Base-by-base conservation (phyloP, 2,113 vertebrate genomes). In the Conger conger region DNA sequence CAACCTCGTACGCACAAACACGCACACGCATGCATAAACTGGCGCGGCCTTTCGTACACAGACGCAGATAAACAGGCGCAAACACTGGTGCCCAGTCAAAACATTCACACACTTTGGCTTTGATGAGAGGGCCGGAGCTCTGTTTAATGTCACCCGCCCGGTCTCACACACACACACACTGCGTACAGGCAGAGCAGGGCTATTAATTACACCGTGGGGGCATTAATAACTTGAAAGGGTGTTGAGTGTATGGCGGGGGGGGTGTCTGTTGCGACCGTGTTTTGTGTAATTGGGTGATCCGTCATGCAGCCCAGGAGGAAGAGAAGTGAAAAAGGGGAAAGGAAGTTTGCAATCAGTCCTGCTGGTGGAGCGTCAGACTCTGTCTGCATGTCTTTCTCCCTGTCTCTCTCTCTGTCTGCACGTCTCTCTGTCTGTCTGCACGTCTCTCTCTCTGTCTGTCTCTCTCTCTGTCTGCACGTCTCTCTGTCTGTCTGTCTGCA, bases 381-480 rank as follows among this genome's bases (percentile, higher is more conserved):
- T 16, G 80, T 53, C 40, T 81, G 40, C 68, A 57, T 80, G 84
- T 79, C 83, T 42, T 8, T 42, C 40, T 42, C 40, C 9, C 40
- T 2, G 40, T 42, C 1, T 42, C 4, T 2, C 40, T 42, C 4
- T 42, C 40, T 57, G 18, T 57, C 54, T 91, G 40, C 9, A 4
- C n/a, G n/a, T n/a, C n/a, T n/a, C n/a, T n/a, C n/a, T n/a, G n/a
- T n/a, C n/a, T n/a, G n/a, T n/a, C n/a, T n/a, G n/a, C n/a, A n/a
- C n/a, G n/a, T n/a, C n/a, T n/a, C n/a, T n/a, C 91, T 93, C 88
- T 79, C 76, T 83, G 37, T 30, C 89, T 89, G 89, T 91, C 91
- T 92, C 17, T 37, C 17, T 87, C 86, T 89, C 87, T 60, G 23
- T 60, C 54, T 42, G 40, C 9, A 4, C 9, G 40, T 91, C 91